These are phyloP conservation scores for Plodia interpunctella DNA, from an alignment of 1,140 invertebrate genomes.

Conservation along the genomic window DNA sequence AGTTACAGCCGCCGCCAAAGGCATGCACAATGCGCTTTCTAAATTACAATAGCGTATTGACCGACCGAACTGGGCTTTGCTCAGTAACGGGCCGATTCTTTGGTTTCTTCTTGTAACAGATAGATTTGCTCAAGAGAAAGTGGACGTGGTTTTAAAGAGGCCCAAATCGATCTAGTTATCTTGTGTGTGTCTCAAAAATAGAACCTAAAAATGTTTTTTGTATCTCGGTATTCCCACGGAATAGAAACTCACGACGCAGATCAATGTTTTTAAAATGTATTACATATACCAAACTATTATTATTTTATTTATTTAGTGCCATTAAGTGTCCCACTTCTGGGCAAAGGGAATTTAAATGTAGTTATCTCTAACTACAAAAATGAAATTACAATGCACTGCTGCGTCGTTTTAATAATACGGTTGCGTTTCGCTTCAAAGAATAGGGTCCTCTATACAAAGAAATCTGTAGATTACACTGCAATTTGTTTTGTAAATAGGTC, in stretches of 20 bases:
- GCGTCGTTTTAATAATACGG: not conserved
- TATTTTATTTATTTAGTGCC: no score
- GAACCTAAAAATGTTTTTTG: no score
- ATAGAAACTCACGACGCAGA: no score
- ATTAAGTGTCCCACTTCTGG: no score
- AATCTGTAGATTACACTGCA: not conserved
- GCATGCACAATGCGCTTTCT: conserved; percentile 13
- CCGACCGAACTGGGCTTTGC: not conserved
- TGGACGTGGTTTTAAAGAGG: not conserved
- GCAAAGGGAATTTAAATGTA: no score
- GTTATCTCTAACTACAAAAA: no score
- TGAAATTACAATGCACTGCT: not conserved
- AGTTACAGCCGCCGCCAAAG: conserved; percentile 6
- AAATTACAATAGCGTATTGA: conserved; percentile 9
- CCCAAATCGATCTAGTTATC: not conserved
- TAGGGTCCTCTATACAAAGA: not conserved
- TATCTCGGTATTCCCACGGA: no score
- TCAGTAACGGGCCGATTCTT: conserved; percentile 8
- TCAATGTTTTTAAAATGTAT: no score
- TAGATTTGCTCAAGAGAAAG: not conserved
- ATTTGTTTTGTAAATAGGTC: not conserved
- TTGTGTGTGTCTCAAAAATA: no score
- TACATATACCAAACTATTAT: no score
- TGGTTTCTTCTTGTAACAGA: not conserved
- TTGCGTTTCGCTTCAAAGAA: not conserved